These are phyloP conservation scores for Psilanteris sp. DNA, from an alignment of 1,140 invertebrate species.

Conservation along the genomic window DNA sequence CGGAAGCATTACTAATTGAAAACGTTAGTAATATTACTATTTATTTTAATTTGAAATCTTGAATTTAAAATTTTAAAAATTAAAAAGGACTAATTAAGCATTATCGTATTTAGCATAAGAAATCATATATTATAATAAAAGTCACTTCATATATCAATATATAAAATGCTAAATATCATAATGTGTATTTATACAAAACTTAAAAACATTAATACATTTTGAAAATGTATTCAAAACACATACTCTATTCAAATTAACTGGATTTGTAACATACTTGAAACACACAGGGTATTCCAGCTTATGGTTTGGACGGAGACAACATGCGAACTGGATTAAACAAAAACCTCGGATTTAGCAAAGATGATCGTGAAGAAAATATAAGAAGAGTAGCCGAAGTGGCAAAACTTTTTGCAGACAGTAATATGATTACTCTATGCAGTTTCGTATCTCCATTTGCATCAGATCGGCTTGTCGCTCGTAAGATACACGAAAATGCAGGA, in stretches of 20 bases:
- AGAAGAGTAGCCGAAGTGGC: slow-evolving; percentile 96
- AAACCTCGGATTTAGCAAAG: slow-evolving; percentile 94
- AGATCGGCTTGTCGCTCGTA: slow-evolving; percentile 91
- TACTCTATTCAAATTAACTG: too few species aligned
- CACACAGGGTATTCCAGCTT: slow-evolving; percentile 84
- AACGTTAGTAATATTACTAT: slow-evolving; percentile 47
- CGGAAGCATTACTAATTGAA: slow-evolving; percentile 65
- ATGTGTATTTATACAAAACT: too few species aligned
- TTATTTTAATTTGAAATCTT: not conserved
- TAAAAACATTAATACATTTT: too few species aligned
- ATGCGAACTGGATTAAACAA: slow-evolving; percentile 96
- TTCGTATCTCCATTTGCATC: slow-evolving; percentile 98
- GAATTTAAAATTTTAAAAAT: too few species aligned
- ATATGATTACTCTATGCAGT: slow-evolving; percentile 94
- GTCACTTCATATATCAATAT: too few species aligned
- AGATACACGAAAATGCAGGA: slow-evolving; percentile 91
- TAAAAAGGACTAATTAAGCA: too few species aligned
- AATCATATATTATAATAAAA: too few species aligned
- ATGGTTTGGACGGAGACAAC: slow-evolving; percentile 98
- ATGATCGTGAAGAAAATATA: slow-evolving; percentile 98
- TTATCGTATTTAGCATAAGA: too few species aligned
- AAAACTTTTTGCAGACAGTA: slow-evolving; percentile 97
- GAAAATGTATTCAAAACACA: too few species aligned
- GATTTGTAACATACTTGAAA: too few species aligned
- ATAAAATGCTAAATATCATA: too few species aligned